phyloP scores from a whole-genome alignment of 2,797 vertebrate genomes.

The Tadarida brasiliensis region DNA sequence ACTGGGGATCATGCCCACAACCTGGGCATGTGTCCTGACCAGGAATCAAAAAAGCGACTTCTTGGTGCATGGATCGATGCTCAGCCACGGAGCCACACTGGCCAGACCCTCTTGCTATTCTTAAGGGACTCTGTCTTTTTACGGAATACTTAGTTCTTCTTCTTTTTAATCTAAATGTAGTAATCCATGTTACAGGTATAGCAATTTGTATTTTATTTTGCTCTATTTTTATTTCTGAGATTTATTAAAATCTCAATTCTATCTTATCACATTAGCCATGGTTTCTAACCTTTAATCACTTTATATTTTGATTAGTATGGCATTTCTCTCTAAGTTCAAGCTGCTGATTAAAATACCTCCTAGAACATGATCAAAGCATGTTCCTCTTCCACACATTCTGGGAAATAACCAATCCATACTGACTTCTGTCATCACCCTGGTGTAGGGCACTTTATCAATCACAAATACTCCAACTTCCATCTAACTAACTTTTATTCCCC shows the following conservation, averaged over 20 bases:
- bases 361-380: not conserved
- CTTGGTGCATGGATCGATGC: no score
- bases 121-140: not conserved
- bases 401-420: not conserved
- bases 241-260: not conserved
- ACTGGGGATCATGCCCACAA: no score
- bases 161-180: not conserved
- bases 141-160: not conserved
- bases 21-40: no score
- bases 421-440: not conserved
- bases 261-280: not conserved
- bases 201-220: not conserved
- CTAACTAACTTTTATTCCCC: not conserved
- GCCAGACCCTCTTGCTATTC: not conserved
- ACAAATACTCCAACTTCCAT: not conserved
- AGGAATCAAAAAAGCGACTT: no score
- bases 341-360: constrained; percentile 41
- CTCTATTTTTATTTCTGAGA: not conserved
- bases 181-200: not conserved
- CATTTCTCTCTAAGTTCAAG: constrained; percentile 60
- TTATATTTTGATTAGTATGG: constrained; percentile 35
- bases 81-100: no score
- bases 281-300: constrained; percentile 42
- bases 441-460: not conserved
- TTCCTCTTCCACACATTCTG: not conserved